Evolutionary conservation across 2,888 invertebrate genomes (phyloP), one percentile per base, ranked within the genome.

Genomic region (Mythimna albipuncta): DNA sequence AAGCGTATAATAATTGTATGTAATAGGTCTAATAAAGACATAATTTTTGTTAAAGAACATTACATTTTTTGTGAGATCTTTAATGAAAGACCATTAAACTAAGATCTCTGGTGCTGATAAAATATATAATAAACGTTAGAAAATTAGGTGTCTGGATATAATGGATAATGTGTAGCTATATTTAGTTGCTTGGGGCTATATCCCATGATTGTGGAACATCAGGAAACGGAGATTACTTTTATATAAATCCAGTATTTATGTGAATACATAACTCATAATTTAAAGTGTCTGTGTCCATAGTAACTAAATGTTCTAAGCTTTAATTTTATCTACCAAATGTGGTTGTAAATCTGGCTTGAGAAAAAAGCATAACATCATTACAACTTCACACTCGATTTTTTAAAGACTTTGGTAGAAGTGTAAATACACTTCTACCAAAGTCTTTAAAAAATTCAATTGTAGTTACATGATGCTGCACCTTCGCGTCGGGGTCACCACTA

Each of bases 1-100:
- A 90, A 90, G 86, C 87, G 88, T 89, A 87, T 90, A 89, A 92
- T 92, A 89, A 91, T 88, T 85, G 82, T 35, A 70, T 58, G 50
- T 93, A 92, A 94, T 92, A 86, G 87, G 85, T 90, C 86, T 92
- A 92, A 94, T 93, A 92, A 91, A 94, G 93, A 92, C 92, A 93
- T 94, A 92, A 92, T 92, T 93, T 91, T 90, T 87, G 89, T 90
- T 75, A 81, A 82, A 85, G 87, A 88, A 89, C 87, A 84, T 88
- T 86, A 81, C 13, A 84, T 88, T 90, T 90, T 91, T 90, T 89
- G 88, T 88, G 80, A 81, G 79, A 74, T 82, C 81, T 85, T 81
- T 88, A 79, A 85, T 79, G 65, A 69, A 68, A 38, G n/a, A 77
- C 93, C 90, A 91, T 67, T 68, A 9, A 83, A 87, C 67, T 38